Percentiles rank a stretch among this genome's conserved stretches.
These are phyloP conservation scores for Triplophysa tibetana DNA, from an alignment of 2,113 vertebrate genomes.

Conservation along the genomic window DNA sequence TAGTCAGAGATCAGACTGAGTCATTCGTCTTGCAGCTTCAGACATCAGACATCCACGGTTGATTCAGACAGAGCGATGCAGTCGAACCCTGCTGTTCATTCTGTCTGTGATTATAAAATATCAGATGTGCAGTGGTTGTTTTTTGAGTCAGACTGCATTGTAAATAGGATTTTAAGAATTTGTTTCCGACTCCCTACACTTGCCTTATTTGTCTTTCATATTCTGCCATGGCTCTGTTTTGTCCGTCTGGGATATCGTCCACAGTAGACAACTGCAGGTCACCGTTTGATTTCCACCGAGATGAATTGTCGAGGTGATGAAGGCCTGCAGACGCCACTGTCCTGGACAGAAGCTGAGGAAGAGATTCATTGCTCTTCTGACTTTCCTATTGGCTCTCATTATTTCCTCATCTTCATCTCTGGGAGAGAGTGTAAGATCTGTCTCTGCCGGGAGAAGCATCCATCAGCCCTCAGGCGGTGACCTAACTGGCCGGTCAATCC, in stretches of 20 bases:
- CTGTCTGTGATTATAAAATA: too few species aligned
- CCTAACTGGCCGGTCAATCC: conserved; percentile 53
- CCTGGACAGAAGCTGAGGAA: conserved; percentile 63
- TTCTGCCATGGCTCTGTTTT: background rate
- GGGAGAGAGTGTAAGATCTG: conserved; percentile 57
- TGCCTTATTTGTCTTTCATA: conserved; percentile 14
- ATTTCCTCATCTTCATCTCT: conserved; percentile 66
- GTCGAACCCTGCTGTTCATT: too few species aligned
- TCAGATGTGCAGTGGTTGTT: too few species aligned
- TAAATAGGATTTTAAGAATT: too few species aligned
- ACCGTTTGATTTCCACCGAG: conserved; percentile 63
- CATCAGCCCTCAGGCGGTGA: conserved; percentile 53
- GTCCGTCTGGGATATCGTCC: conserved; percentile 40
- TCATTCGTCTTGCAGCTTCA: too few species aligned
- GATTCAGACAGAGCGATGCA: too few species aligned
- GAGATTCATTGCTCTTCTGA: conserved; percentile 63
- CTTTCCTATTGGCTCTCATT: conserved; percentile 59
- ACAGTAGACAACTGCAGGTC: background rate
- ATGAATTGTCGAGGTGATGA: conserved; percentile 62
- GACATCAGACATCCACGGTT: too few species aligned
- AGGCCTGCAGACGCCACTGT: conserved; percentile 66
- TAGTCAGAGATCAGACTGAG: too few species aligned
- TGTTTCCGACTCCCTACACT: too few species aligned
- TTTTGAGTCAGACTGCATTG: too few species aligned
- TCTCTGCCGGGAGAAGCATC: conserved; percentile 55